A percentile compares a stretch with the other conserved stretches of the same genome.
phyloP scores from a whole-genome alignment of 1,140 invertebrate genomes.

The Anthonomus grandis region DNA sequence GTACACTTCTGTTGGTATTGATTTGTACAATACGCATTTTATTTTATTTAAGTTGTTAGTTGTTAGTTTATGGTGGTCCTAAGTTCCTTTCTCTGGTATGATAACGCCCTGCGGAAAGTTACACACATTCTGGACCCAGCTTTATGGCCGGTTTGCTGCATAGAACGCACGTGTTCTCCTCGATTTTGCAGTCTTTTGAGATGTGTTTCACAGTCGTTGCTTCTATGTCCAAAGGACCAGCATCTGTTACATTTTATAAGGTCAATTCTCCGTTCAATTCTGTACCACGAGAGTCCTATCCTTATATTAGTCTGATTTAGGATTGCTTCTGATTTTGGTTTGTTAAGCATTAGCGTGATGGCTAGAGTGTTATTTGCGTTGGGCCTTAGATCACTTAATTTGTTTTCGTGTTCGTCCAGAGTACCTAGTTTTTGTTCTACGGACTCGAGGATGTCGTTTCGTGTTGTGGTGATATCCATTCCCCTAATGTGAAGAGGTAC shows the following conservation, averaged over 20 bases:
- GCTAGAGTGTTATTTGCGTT: neutral
- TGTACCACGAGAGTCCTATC: neutral
- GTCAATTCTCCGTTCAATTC: neutral
- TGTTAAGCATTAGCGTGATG: neutral
- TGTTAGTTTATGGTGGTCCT: too few relatives aligned
- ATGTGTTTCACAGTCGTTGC: neutral
- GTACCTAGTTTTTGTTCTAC: neutral
- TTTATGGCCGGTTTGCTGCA: neutral
- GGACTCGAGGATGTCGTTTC: neutral
- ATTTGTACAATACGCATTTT: neutral
- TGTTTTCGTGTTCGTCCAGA: neutral
- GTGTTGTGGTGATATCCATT: neutral
- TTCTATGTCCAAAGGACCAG: neutral
- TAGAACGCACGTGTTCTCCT: neutral
- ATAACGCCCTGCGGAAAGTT: neutral
- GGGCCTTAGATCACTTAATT: neutral
- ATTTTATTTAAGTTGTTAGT: too few relatives aligned
- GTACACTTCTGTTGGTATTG: neutral
- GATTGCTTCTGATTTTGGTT: neutral
- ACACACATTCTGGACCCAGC: neutral
- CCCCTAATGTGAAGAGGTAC: neutral
- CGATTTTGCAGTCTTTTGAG: neutral
- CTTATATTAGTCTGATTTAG: neutral
- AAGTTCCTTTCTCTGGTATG: neutral
- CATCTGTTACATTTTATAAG: neutral